A percentile compares a stretch with the other conserved stretches of the same genome.
Evolutionary conservation across 2,113 vertebrate species (phyloP).

Genomic region (Rhombomys opimus): DNA sequence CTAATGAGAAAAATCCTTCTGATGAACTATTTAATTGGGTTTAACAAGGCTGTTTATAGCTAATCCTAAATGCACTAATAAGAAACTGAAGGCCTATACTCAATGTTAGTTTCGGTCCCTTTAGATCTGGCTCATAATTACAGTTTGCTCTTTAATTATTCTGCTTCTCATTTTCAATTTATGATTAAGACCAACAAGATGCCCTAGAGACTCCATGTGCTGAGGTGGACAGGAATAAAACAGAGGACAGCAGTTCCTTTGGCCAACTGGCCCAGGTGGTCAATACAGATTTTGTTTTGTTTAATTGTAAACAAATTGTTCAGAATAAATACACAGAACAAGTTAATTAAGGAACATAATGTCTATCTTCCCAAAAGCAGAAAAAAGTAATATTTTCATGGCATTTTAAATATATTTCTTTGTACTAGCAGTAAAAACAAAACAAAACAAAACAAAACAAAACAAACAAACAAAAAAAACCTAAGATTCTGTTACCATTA

Average conservation of each 20-base stretch:
- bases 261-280: constrained; percentile 24
- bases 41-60: constrained; percentile 84
- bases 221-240: constrained; percentile 81
- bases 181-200: constrained; percentile 83
- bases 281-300: constrained; percentile 49
- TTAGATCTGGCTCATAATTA: constrained; percentile 86
- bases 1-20: constrained; percentile 78
- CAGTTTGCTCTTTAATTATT: constrained; percentile 87
- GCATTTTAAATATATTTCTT: background rate
- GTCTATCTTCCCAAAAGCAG: background rate
- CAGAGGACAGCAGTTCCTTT: constrained; percentile 66
- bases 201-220: constrained; percentile 80
- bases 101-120: constrained; percentile 83
- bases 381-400: background rate
- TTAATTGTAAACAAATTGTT: constrained; percentile 3
- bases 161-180: constrained; percentile 86
- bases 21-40: constrained; percentile 84
- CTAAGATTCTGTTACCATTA: background rate
- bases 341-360: background rate
- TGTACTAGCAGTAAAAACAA: background rate
- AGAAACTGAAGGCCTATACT: constrained; percentile 78
- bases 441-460: no score
- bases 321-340: background rate
- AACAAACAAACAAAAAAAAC: no score
- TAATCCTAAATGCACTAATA: constrained; percentile 85